Evolutionary conservation across 2,797 vertebrate genomes (phyloP), one percentile per base, ranked within the genome.

Genomic region (Siniperca obscura): DNA sequence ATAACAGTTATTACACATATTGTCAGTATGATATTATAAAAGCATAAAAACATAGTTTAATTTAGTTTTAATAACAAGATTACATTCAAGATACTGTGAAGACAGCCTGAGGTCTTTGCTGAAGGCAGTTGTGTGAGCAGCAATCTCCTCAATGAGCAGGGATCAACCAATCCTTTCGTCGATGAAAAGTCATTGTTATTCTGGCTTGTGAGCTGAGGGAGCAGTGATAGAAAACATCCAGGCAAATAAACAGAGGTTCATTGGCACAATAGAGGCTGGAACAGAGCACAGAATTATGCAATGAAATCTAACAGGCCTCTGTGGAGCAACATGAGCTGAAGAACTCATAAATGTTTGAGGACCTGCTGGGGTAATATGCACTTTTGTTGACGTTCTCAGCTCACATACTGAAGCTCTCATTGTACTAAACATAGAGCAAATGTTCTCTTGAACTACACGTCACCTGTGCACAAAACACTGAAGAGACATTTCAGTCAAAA

Each of bases 321-420:
- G 64, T 61, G 79, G 93, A 90, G 94, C 90, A 94, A 93, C 91
- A 85, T 22, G 88, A 95, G 89, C 92, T 82, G 86, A 89, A 87
- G 91, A 91, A 90, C 92, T 94, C 94, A 94, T 96, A 92, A 95
- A 96, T 95, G 94, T 95, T 96, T 95, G 91, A 96, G 85, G 87
- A 92, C 90, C 85, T 90, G 78, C 89, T 80, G 86, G 87, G 85
- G 76, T 92, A 92, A 91, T 86, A 70, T 88, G 83, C 69, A 75
- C 83, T 78, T 77, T 85, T 86, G 89, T 86, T 80, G 70, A 85
- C 65, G 80, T 91, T 88, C 84, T 91, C 76, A 52, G 57, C 84
- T 89, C 82, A 68, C 74, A 72, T 52, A 62, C 77, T 34, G 16
- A 71, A 52, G 68, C 83, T 84, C 78, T 91, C 74, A 56, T 81